Conservation (phyloP, 2,888 invertebrate species). For the Villa cingulata region DNA sequence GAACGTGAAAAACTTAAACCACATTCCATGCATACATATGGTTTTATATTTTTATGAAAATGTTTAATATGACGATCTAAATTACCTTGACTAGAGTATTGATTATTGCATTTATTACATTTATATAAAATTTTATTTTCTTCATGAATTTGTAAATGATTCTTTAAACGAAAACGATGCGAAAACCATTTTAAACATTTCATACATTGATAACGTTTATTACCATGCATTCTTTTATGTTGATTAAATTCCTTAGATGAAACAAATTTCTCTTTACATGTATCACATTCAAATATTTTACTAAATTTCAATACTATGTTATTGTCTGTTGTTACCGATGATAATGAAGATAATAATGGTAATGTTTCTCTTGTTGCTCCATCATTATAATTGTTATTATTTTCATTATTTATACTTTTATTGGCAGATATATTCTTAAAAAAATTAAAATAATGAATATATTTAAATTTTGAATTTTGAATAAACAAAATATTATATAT, state of each 20-base stretch:
- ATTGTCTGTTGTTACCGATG: too few relatives aligned
- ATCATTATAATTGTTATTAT: too few relatives aligned
- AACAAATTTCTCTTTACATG: constrained; percentile 8
- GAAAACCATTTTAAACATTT: constrained; percentile 14
- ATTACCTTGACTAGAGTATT: constrained; percentile 14
- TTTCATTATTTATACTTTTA: too few relatives aligned
- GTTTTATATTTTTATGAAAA: constrained; percentile 12
- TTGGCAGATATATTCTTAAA: too few relatives aligned
- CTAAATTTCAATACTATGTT: too few relatives aligned
- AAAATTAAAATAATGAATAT: too few relatives aligned
- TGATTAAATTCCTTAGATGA: constrained; percentile 7
- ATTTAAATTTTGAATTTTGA: too few relatives aligned
- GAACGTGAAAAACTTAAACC: constrained; percentile 11
- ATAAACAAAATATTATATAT: too few relatives aligned
- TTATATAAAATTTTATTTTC: constrained; percentile 1
- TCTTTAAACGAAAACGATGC: constrained; percentile 12
- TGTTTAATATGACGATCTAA: constrained; percentile 14
- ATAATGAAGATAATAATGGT: too few relatives aligned
- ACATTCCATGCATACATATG: constrained; percentile 10
- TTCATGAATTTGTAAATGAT: constrained; percentile 10
- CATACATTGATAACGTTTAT: constrained; percentile 12
- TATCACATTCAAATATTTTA: constrained; percentile 10
- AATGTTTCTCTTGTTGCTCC: neutral
- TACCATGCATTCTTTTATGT: constrained; percentile 13
- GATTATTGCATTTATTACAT: constrained; percentile 12